Evolutionary conservation across 2,888 invertebrate genomes (phyloP), one percentile per base, ranked within the genome.

Genomic region (Lepidocyrtoides sp.): DNA sequence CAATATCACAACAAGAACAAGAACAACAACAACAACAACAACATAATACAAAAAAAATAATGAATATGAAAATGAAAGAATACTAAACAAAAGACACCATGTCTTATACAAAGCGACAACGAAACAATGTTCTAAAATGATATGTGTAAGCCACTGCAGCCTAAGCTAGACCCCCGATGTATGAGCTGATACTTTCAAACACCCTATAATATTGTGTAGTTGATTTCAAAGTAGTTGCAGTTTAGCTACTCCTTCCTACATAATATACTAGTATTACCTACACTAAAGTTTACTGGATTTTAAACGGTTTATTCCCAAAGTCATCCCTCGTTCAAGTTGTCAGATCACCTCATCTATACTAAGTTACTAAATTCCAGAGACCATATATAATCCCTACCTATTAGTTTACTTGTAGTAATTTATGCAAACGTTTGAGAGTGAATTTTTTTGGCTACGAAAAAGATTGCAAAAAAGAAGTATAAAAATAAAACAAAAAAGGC

Each of bases 401-500:
- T 17, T 17, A 8, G 23, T 57, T 1, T 60, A 17, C 14, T 44
- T n/a, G n/a, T n/a, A 41, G 41, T 41, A 23, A 7, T 41, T 44
- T 66, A 66, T 66, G 66, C 14, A 14, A 7, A 29, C 3, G n/a
- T n/a, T 32, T 69, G 69, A 20, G 36, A 23, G 5, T 81, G 36
- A 32, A 36, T 17, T 51, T 8, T 57, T 57, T 54, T 17, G n/a
- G 48, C 81, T 82, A 82, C 41, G 44, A 63, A 44, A 32, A 82
- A 63, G 17, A 63, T 2, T 23, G 8, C 23, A 60, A 86, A 48
- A 72, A 79, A 63, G 79, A 79, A 81, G 32, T 54, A 88, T 4
- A 88, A 77, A 75, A 75, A 69, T 69, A 69, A 57, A 77, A 86
- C 54, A 60, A 77, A 60, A 85, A 66, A 12, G 2, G 17, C 51